Evolutionary conservation across 2,888 invertebrate genomes (phyloP).

Genomic region (Lamellibrachia columna): DNA sequence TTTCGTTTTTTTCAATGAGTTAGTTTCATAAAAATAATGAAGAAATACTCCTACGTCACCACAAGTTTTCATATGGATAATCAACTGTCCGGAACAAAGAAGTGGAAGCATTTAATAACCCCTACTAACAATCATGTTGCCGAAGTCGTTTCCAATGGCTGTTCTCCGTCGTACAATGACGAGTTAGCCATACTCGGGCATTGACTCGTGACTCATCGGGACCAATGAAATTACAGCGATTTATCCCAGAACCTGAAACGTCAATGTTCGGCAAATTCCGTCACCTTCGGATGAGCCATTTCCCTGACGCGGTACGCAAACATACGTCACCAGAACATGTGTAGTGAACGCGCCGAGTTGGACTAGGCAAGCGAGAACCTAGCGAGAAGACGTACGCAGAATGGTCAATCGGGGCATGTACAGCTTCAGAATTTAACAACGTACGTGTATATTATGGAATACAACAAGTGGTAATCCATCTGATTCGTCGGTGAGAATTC

Average conservation of each 20-base stretch:
- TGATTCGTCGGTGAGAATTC: background rate
- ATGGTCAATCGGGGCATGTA: slow-evolving; percentile 9
- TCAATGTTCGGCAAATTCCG: slow-evolving; percentile 16
- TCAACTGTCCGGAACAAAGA: background rate
- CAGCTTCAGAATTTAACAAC: background rate
- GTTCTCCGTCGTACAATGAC: slow-evolving; percentile 26
- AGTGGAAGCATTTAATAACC: background rate
- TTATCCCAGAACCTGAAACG: background rate
- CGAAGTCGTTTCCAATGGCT: slow-evolving; percentile 24
- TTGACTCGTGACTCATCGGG: slow-evolving; percentile 11
- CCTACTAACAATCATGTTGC: slow-evolving; percentile 12
- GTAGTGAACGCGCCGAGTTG: background rate
- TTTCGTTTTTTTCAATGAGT: slow-evolving; percentile 5
- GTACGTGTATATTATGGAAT: background rate
- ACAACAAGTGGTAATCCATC: background rate
- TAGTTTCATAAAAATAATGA: background rate
- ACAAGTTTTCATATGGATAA: slow-evolving; percentile 10
- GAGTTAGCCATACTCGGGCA: slow-evolving; percentile 22
- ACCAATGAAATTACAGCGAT: slow-evolving; percentile 16
- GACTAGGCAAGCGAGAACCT: background rate
- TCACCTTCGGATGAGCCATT: slow-evolving; percentile 4
- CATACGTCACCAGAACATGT: slow-evolving; percentile 2
- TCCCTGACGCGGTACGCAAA: slow-evolving; percentile 7
- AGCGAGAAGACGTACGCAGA: slow-evolving; percentile 16
- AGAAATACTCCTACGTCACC: slow-evolving; percentile 6